Percentiles rank a stretch among this genome's conserved stretches.
phyloP scores from a whole-genome alignment of 2,113 vertebrate species.

The Piaya cayana region DNA sequence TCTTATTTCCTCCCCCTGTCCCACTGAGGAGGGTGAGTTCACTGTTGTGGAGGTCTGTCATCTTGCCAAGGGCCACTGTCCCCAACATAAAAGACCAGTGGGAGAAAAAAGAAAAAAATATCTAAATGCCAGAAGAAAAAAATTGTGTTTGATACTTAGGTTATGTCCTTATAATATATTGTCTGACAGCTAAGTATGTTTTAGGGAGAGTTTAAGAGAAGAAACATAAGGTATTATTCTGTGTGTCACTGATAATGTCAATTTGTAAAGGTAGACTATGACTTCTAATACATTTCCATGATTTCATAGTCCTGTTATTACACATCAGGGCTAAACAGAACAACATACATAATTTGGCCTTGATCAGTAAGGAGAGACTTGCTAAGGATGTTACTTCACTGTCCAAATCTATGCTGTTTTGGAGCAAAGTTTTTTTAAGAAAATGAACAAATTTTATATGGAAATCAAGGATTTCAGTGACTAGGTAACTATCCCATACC shows the following conservation, averaged over 20 bases:
- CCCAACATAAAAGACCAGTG: not conserved
- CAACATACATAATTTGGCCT: not conserved
- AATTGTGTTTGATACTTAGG: not conserved
- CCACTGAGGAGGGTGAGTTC: not conserved
- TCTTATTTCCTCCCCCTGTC: not conserved
- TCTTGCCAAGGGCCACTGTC: not conserved
- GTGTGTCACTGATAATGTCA: not conserved
- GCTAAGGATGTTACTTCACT: not conserved
- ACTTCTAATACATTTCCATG: not conserved
- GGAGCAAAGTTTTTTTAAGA: not conserved
- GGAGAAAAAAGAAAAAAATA: not conserved
- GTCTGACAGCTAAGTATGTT: not conserved
- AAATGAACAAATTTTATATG: not conserved
- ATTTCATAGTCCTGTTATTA: not conserved
- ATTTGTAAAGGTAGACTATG: not conserved
- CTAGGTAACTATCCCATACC: not conserved
- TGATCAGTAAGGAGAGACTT: not conserved
- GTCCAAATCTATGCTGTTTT: not conserved
- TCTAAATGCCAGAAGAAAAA: not conserved
- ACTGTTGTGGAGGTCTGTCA: not conserved
- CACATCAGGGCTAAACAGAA: not conserved
- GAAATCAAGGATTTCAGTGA: not conserved
- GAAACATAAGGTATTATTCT: not conserved
- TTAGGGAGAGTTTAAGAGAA: not conserved
- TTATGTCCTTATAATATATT: not conserved